These are phyloP conservation scores for Anguilla pacifica DNA, from an alignment of 2,797 vertebrate genomes.

Conservation along the genomic window DNA sequence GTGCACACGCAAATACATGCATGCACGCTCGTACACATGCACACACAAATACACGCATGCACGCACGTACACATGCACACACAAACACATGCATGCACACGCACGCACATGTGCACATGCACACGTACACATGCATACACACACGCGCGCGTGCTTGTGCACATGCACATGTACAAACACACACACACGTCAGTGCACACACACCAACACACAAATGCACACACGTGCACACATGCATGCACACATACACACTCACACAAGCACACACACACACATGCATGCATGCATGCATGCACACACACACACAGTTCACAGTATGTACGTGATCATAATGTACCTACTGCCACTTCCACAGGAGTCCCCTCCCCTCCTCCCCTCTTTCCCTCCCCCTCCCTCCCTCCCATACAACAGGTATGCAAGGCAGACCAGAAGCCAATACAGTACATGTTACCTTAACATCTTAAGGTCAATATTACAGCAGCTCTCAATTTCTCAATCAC, in stretches of 20 bases:
- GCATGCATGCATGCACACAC: background rate
- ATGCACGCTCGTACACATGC: background rate
- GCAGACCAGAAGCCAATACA: background rate
- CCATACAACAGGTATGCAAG: background rate
- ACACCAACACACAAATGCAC: too few relatives aligned
- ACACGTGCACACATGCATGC: too few relatives aligned
- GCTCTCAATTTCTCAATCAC: background rate
- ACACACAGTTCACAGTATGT: background rate
- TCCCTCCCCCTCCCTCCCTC: too few relatives aligned
- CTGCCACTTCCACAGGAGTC: background rate
- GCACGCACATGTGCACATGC: too few relatives aligned
- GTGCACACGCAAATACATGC: too few relatives aligned
- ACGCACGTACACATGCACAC: background rate
- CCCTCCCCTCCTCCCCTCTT: background rate
- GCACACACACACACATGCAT: background rate
- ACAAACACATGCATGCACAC: too few relatives aligned
- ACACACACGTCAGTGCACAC: too few relatives aligned
- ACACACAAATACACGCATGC: too few relatives aligned
- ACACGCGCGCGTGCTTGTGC: too few relatives aligned
- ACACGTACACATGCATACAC: too few relatives aligned
- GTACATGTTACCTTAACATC: background rate
- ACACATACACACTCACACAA: background rate
- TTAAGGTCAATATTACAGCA: background rate
- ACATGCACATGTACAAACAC: too few relatives aligned
- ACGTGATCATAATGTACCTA: background rate